Evolutionary conservation across 1,140 invertebrate species (phyloP), one percentile per base, ranked within the genome.

Genomic region (Trichonephila inaurata): DNA sequence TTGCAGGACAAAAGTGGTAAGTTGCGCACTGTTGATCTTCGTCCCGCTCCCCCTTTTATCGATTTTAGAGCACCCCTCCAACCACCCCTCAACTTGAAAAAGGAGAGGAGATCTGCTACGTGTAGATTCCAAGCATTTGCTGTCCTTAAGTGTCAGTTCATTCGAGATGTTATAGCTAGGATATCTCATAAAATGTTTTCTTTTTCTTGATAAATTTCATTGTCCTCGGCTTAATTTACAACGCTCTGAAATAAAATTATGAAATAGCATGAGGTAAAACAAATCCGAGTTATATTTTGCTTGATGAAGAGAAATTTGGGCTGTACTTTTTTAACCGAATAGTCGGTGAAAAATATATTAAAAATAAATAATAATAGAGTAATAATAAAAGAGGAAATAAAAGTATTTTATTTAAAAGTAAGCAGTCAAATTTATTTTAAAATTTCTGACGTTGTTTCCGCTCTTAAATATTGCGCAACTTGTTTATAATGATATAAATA

Each of bases 21-120:
- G 77, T 82, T 83, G 82, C 82, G 82, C 82, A 83, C 82, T 83
- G 82, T 83, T 83, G 82, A 83, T 58, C 28, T 83, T 51, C 10
- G 44, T 60, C 82, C 82, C 44, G 19, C 21, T 83, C 51, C 82
- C 82, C 82, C n/a, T n/a, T 77, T 77, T 77, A 77, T 77, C 72
- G 72, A 77, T 77, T 33, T 28, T 5, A 28, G 24, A 33, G 16
- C 72, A 14, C 72, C 28, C 5, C 21, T 6, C 51, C 82, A 19
- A 58, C n/a, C 40, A 12, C 3, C 51, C 44, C 21, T 51, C 7
- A 51, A 40, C 33, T 40, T 40, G 51, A 1, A 12, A 12, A 12
- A 12, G 51, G 7, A 12, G 51, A 12, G 51, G 44, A 1, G 40
- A 5, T 18, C 16, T 58, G 51, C 19, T 58, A n/a, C n/a, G 82